Conservation (phyloP, 2,888 invertebrate species). For the Lymantria dispar region DNA sequence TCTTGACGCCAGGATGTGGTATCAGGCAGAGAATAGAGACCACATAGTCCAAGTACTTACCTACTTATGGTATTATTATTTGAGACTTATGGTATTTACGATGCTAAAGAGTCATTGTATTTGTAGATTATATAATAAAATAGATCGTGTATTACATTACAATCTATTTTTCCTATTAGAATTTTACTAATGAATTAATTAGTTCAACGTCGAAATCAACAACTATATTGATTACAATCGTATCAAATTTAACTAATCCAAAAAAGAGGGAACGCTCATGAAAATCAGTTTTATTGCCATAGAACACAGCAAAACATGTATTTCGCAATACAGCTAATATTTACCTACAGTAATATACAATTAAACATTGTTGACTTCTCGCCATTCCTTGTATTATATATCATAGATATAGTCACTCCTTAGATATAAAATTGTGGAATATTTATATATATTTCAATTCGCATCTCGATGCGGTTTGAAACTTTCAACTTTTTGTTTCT, state of each 20-base stretch:
- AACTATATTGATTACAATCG: slow-evolving; percentile 4
- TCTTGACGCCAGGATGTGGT: too few species aligned
- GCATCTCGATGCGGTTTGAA: slow-evolving; percentile 8
- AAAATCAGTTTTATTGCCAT: neutral
- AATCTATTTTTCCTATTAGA: too few species aligned
- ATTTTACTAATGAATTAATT: neutral
- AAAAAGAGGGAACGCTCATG: neutral
- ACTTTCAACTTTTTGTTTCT: slow-evolving; percentile 18
- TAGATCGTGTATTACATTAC: too few species aligned
- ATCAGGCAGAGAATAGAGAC: too few species aligned
- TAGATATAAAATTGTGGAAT: slow-evolving; percentile 20
- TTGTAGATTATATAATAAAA: too few species aligned
- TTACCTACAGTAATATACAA: neutral
- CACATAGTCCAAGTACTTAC: too few species aligned
- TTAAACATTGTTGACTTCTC: slow-evolving; percentile 31
- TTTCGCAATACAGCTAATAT: slow-evolving; percentile 1
- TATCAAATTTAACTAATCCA: neutral
- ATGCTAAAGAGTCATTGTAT: too few species aligned
- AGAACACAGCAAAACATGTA: neutral
- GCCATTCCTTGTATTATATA: slow-evolving; percentile 54
- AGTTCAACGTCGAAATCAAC: slow-evolving; percentile 30
- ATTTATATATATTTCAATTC: slow-evolving; percentile 19
- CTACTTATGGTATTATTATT: too few species aligned
- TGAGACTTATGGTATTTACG: too few species aligned
- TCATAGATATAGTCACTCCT: slow-evolving; percentile 39